A percentile compares a stretch with the other conserved stretches of the same genome.
phyloP scores from a whole-genome alignment of 2,888 invertebrate genomes.

The Parnassius smintheus region DNA sequence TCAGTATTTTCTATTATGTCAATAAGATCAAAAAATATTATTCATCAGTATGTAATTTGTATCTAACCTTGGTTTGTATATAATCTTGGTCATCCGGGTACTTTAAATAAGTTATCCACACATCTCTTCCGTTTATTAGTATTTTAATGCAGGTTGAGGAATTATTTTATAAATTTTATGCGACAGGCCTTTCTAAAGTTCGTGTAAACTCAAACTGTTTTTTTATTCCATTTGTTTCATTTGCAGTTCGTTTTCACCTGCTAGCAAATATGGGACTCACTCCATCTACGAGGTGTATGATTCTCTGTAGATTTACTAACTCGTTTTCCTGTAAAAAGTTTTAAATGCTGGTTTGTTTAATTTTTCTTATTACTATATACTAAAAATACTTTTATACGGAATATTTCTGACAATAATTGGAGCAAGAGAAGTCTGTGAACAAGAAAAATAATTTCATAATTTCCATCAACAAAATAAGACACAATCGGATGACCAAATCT shows the following conservation, averaged over 20 bases:
- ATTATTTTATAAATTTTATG: no score
- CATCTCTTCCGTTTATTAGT: no score
- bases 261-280: conserved; percentile 26
- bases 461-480: conserved; percentile 16
- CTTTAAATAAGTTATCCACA: no score
- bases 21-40: no score
- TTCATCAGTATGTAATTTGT: no score
- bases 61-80: no score
- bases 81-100: no score
- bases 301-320: conserved; percentile 23
- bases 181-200: neutral
- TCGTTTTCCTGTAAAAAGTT: conserved; percentile 16
- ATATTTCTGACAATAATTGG: no score
- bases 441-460: conserved; percentile 17
- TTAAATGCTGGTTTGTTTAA: conserved; percentile 11
- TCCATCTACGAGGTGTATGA: conserved; percentile 21
- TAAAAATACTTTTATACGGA: no score
- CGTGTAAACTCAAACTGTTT: conserved; percentile 11
- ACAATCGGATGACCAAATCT: conserved; percentile 22
- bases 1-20: no score
- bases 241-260: conserved; percentile 18
- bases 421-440: conserved; percentile 2
- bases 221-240: conserved; percentile 18
- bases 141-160: no score
- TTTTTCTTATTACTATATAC: neutral